Conservation (phyloP, 2,888 invertebrate genomes). For the Bruchidius siliquastri region DNA sequence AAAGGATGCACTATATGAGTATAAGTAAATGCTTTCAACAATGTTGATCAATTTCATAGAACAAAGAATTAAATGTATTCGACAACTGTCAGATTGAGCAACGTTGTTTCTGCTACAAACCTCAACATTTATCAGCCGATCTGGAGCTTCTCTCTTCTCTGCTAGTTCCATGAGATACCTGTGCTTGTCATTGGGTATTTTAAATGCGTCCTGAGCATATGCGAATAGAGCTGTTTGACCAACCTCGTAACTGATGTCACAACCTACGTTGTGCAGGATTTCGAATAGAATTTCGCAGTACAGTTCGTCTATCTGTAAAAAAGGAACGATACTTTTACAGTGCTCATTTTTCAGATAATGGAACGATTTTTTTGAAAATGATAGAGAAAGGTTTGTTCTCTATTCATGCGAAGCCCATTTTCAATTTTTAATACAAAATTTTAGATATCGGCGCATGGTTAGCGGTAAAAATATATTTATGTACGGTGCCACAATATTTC, state of each 20-base stretch:
- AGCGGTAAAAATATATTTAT: too few relatives aligned
- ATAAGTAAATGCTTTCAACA: too few relatives aligned
- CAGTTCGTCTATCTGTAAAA: conserved; percentile 73
- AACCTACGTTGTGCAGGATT: conserved; percentile 79
- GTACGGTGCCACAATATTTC: too few relatives aligned
- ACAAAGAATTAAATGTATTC: too few relatives aligned
- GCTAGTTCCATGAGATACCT: conserved; percentile 65
- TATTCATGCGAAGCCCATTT: too few relatives aligned
- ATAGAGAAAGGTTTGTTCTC: too few relatives aligned
- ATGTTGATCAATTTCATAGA: too few relatives aligned
- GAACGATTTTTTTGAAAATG: too few relatives aligned
- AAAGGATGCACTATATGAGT: too few relatives aligned
- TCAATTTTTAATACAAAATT: too few relatives aligned
- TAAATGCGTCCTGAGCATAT: conserved; percentile 77
- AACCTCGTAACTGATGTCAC: conserved; percentile 67
- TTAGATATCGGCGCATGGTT: too few relatives aligned
- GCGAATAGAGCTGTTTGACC: conserved; percentile 65
- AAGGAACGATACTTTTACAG: neutral
- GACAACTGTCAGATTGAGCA: neutral
- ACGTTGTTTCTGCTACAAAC: neutral
- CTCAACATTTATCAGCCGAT: conserved; percentile 78
- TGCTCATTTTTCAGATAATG: too few relatives aligned
- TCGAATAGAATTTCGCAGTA: conserved; percentile 80
- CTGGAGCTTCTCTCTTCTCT: conserved; percentile 75
- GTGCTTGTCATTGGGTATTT: conserved; percentile 73